Base-by-base conservation (phyloP, 2,797 vertebrate species). In the Otolemur crassicaudatus region DNA sequence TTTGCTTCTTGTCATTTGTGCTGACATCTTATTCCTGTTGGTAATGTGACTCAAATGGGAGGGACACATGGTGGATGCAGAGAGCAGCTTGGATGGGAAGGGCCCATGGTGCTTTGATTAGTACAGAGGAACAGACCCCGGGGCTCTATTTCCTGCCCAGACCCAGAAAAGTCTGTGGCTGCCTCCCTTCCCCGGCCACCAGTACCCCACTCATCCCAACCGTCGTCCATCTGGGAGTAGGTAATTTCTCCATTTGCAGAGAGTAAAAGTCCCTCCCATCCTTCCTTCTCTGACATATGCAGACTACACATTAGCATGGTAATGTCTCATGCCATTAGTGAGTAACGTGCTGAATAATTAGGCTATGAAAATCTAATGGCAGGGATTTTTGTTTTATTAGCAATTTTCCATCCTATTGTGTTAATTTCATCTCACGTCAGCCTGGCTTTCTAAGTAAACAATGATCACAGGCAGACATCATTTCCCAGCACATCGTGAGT, bases 331-430 rank as follows among this genome's bases (percentile, higher is more conserved):
- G 91, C 98, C 97, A 98, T 98, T 98, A 98, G 98, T 93, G 96
- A 98, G 87, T 93, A 98, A 97, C 93, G 61, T 96, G 94, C 97
- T 98, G 98, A 98, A 98, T 98, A 98, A 98, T 98, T 98, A 98
- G 96, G 83, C 98, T 96, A 96, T 97, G 97, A 98, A 98, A 98
- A 92, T 88, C 96, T 96, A 98, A 98, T 87, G 93, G 96, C 90
- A 92, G 97, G 95, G 98, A 90, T 89, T 97, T 97, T 92, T 97
- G 96, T 98, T 94, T 97, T 98, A 98, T 98, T 98, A 97, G 73
- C 94, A 95, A 95, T 97, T 97, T 98, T 97, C 94, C 93, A 75
- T 97, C 97, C 95, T 97, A 94, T 97, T 96, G 94, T 97, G 96
- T 96, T 97, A 95, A 98, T 98, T 97, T 96, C 91, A 53, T 95